Evolutionary conservation across 2,113 vertebrate species (phyloP).

Genomic region (Barnardius zonarius): DNA sequence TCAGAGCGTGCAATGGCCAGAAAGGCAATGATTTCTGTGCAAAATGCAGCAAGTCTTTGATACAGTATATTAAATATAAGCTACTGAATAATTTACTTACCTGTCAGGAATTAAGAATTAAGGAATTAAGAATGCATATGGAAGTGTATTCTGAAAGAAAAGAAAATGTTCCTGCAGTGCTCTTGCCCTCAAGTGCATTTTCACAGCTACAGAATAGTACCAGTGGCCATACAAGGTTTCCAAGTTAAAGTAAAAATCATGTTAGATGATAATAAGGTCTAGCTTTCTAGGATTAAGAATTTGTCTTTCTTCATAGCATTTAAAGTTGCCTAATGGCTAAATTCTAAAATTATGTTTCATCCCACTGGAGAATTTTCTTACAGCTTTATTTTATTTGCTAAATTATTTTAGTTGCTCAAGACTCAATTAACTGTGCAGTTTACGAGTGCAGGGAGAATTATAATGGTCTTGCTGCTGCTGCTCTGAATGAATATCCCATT

Average conservation of each 20-base stretch:
- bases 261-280: background rate
- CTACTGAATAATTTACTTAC: background rate
- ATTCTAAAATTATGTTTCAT: background rate
- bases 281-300: background rate
- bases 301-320: background rate
- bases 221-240: background rate
- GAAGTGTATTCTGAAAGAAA: background rate
- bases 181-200: background rate
- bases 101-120: background rate
- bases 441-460: background rate
- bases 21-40: background rate
- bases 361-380: background rate
- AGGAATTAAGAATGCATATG: background rate
- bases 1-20: background rate
- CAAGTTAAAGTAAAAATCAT: background rate
- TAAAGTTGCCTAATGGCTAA: background rate
- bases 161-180: background rate
- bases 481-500: background rate
- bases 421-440: background rate
- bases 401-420: background rate
- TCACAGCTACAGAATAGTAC: background rate
- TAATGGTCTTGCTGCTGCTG: background rate
- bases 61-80: background rate
- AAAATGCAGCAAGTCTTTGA: background rate
- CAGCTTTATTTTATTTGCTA: background rate